Evolutionary conservation across 2,797 vertebrate species (phyloP).

Genomic region (Tolypeutes matacus): DNA sequence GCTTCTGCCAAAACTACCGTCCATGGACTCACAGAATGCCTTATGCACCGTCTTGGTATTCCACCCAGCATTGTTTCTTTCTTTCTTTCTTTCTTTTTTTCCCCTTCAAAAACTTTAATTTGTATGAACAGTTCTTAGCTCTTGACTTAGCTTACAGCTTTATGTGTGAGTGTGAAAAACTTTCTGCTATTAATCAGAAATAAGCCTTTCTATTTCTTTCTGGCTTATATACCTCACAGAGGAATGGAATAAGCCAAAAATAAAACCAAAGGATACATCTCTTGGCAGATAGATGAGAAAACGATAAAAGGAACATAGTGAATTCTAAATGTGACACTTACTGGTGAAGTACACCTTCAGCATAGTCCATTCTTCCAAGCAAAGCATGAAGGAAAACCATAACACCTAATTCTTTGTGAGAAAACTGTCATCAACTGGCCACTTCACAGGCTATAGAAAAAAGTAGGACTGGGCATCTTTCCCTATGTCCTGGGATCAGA

Average conservation of each 20-base stretch:
- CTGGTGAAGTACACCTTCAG: slow-evolving; percentile 68
- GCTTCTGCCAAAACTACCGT: no score
- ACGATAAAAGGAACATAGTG: background rate
- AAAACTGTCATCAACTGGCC: slow-evolving; percentile 45
- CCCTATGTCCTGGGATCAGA: background rate
- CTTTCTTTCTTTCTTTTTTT: no score
- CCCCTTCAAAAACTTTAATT: slow-evolving; percentile 79
- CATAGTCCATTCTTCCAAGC: slow-evolving; percentile 36
- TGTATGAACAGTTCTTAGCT: slow-evolving; percentile 66
- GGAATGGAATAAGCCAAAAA: slow-evolving; percentile 69
- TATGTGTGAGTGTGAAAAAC: slow-evolving; percentile 66
- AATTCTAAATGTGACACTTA: slow-evolving; percentile 61
- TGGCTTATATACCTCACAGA: slow-evolving; percentile 53
- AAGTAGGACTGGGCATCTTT: background rate
- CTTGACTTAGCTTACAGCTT: slow-evolving; percentile 67
- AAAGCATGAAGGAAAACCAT: slow-evolving; percentile 68
- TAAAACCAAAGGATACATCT: slow-evolving; percentile 60
- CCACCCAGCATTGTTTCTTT: no score
- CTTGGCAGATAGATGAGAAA: slow-evolving; percentile 34
- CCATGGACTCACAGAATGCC: no score
- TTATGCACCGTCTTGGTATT: no score
- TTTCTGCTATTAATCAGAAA: slow-evolving; percentile 79
- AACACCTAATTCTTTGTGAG: slow-evolving; percentile 58
- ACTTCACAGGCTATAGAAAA: background rate
- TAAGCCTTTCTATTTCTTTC: slow-evolving; percentile 66